Base-by-base conservation (phyloP, 2,888 invertebrate species). In the Polyommatus icarus region DNA sequence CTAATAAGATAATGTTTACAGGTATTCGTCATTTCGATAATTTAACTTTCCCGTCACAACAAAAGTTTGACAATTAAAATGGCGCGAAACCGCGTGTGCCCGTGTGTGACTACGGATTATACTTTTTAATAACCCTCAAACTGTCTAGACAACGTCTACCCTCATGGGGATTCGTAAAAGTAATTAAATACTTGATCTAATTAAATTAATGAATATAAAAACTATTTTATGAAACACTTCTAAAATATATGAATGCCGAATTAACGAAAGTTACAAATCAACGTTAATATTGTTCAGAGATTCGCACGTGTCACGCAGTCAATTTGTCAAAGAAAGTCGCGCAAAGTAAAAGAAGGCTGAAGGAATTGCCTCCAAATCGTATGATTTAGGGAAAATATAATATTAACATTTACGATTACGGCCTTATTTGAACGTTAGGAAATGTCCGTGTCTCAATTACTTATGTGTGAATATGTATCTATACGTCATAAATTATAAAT, bases 81-180 rank as follows among this genome's bases (percentile, higher is more conserved):
- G 50, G 29, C 46, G 50, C 50, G 46, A 75, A 75, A 54, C 50
- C 50, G 50, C 75, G 29, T 46, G 73, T 15, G 75, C 24, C 18
- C 75, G 75, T 54, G 54, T 50, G 75, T 50, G 46, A 29, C 75
- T 15, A 75, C 75, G 40, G 75, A 67, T 67, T 67, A 67, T 67
- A 67, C 67, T 75, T 75, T 75, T 75, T 75, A 75, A 75, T 75
- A 75, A 75, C 75, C 75, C 75, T 75, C 29, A 75, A 75, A 75
- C 75, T 54, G 75, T 75, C 75, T 75, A 75, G 75, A 75, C 75
- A 54, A 75, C 20, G 40, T 73, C 46, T 20, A 6, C 24, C 54
- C 50, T 29, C 54, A 24, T 24, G 75, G 2, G 75, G 75, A 18
- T 75, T 50, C 15, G 20, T 12, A 12, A 10, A 72, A 40, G 20